A percentile compares a stretch with the other conserved stretches of the same genome.
phyloP scores from a whole-genome alignment of 2,113 vertebrate species.

The Grus americana region DNA sequence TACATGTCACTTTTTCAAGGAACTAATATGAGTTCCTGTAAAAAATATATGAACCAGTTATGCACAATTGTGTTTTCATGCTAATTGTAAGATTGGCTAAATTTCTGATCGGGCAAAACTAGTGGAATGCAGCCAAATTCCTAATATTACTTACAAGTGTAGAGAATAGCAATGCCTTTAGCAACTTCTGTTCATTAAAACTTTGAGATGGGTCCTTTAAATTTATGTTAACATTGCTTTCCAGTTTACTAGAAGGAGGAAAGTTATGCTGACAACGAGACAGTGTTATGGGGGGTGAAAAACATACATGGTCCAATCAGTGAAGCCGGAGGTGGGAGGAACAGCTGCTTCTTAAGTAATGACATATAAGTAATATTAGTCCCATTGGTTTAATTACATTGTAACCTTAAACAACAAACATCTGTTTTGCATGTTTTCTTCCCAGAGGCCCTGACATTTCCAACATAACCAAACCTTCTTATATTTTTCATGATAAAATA shows the following conservation, averaged over 20 bases:
- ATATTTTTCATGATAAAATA: neutral
- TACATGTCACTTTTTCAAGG: neutral
- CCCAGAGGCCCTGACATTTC: conserved; percentile 40
- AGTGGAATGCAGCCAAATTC: neutral
- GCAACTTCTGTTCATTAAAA: neutral
- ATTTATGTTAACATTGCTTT: neutral
- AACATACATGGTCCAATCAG: neutral
- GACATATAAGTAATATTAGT: conserved; percentile 33
- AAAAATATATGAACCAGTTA: neutral
- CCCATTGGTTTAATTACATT: conserved; percentile 42
- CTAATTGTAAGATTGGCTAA: neutral
- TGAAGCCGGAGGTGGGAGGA: neutral
- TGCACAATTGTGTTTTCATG: neutral
- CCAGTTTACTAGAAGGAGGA: neutral
- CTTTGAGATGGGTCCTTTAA: neutral
- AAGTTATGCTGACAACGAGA: neutral
- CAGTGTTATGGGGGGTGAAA: neutral
- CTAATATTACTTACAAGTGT: neutral
- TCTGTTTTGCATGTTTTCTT: conserved; percentile 43
- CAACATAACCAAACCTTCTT: neutral
- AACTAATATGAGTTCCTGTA: neutral
- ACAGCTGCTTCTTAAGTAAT: conserved; percentile 44
- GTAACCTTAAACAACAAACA: conserved; percentile 62
- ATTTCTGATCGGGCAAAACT: neutral
- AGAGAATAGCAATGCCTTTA: neutral